These are phyloP conservation scores for Odontophorus gujanensis DNA, from an alignment of 2,113 vertebrate species.

Conservation along the genomic window DNA sequence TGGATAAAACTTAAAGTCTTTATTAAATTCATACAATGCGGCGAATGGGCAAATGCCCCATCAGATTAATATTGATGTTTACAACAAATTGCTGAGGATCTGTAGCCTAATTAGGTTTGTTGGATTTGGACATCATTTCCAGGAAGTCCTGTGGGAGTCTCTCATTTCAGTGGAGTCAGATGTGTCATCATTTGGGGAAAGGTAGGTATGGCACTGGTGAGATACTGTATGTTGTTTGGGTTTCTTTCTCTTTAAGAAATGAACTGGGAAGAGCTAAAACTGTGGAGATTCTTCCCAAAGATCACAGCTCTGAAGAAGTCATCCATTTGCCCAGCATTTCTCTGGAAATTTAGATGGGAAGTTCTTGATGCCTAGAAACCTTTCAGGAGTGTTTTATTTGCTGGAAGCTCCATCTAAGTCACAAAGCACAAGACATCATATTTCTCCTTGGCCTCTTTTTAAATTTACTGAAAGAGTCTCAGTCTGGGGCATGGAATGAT, in stretches of 20 bases:
- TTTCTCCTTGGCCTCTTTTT: background rate
- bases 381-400: background rate
- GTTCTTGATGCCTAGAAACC: background rate
- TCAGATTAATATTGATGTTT: too few relatives aligned
- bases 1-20: background rate
- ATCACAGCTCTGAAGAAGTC: background rate
- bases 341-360: background rate
- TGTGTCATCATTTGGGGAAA: background rate
- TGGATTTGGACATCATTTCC: background rate
- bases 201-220: background rate
- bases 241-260: background rate
- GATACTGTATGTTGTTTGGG: background rate
- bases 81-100: background rate
- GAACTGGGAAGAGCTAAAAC: background rate
- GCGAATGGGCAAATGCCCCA: background rate
- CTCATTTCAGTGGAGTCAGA: rapidly evolving
- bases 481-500: background rate
- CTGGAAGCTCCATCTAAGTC: background rate
- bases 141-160: background rate
- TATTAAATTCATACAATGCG: background rate
- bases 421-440: rapidly evolving
- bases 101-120: background rate
- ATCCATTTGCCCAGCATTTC: background rate
- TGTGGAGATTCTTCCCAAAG: background rate
- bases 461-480: background rate